Base-by-base conservation (phyloP, 2,888 invertebrate species). In the Phlogophora meticulosa region DNA sequence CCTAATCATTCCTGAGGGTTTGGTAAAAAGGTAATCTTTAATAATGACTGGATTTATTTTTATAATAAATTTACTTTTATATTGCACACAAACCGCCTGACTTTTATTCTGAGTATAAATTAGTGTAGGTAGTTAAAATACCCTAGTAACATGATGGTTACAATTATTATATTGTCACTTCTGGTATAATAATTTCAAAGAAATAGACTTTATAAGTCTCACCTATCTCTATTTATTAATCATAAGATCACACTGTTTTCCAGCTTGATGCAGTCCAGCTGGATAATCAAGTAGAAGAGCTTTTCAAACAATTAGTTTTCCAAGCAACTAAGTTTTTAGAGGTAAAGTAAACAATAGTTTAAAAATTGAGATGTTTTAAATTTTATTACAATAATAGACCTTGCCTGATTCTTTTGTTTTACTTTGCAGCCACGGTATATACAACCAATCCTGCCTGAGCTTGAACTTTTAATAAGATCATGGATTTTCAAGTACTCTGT, bases 201-300 rank as follows among this genome's bases (percentile, higher is more conserved):
- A 38, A 7, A 15, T 45, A 43, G n/a, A 20, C 9, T 24, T 68
- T 24, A 2, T 4, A 36, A 10, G 45, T 10, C 4, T n/a, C 20
- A 28, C 13, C 11, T 24, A 40, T 28, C 28, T 28, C 28, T 51
- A 0, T 11, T 15, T 52, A 15, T 13, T 57, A 4, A 17, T 46
- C 24, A 34, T 38, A 32, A 15, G 0, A 60, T 11, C n/a, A 15
- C 45, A 1, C 15, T 22, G 4, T 63, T 58, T 64, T 58, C 22
- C 83, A 98, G 96, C 94, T 98, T 72, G 98, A 98, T 93, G 97
- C 98, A 34, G 95, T 97, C n/a, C 97, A 97, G 83, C 93, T 98
- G 42, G 98, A 98, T 89, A 96, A 96, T 73, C 98, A 98, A 93
- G 96, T 98, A 56, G 96, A 97, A 72, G 97, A 97, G 73, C 94